phyloP scores from a whole-genome alignment of 1,140 invertebrate genomes.

The Dolichoris vasculosae region DNA sequence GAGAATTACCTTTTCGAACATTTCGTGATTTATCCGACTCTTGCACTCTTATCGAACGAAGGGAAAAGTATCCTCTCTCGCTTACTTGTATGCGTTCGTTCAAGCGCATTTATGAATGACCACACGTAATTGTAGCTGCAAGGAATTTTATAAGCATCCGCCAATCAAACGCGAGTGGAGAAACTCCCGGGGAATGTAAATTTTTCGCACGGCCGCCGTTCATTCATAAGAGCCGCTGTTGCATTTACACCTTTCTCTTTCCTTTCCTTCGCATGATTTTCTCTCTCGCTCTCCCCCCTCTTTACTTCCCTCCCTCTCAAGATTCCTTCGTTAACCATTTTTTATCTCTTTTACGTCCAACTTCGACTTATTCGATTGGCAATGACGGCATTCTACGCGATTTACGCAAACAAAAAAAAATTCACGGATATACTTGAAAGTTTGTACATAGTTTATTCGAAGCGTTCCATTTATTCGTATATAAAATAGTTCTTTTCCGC shows the following conservation, averaged over 20 bases:
- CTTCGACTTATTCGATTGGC: neutral
- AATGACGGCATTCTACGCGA: neutral
- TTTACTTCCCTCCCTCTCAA: neutral
- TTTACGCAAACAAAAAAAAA: neutral
- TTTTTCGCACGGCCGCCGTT: conserved; percentile 42
- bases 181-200: conserved; percentile 46
- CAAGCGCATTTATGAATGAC: conserved; percentile 31
- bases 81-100: neutral
- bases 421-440: neutral
- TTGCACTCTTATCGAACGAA: neutral
- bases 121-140: conserved; percentile 1
- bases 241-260: conserved; percentile 40
- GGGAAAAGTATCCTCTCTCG: neutral
- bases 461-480: too few species aligned
- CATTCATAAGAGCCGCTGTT: conserved; percentile 40
- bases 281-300: neutral
- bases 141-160: conserved; percentile 35
- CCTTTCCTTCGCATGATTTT: neutral
- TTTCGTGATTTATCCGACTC: neutral
- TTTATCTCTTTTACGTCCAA: neutral
- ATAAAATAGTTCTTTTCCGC: too few species aligned
- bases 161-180: conserved; percentile 21
- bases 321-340: neutral
- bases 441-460: too few species aligned
- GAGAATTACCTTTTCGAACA: neutral